Evolutionary conservation across 1,140 invertebrate genomes (phyloP), one percentile per base, ranked within the genome.

Genomic region (Drosophila parabipectinata): DNA sequence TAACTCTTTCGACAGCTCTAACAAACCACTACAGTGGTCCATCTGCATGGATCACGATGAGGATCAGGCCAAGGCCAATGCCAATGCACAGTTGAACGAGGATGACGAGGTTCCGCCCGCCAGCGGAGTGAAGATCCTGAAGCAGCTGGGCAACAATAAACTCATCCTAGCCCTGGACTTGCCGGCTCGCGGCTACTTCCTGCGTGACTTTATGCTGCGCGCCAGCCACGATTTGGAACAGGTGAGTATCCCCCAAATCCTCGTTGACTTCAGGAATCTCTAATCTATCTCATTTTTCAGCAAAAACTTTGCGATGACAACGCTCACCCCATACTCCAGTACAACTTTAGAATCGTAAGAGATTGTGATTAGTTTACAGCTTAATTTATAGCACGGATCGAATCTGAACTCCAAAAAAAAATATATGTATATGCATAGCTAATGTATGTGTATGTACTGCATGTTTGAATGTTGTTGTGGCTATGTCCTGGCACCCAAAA

Each of bases 281-380:
- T 55, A 28, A 37, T 37, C 21, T 15, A n/a, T 66, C 9, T 34
- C 41, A 9, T 9, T 77, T 77, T 84, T 4, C 73, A 91, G 90
- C 71, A 90, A 87, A 90, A 90, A 79, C 77, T 91, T 52, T 91
- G 90, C 84, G 84, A 91, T 72, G 90, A 91, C 64, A 87, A 74
- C 79, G 81, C 88, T 57, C 84, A 90, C 68, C 83, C 80, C 74
- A 82, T 91, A 90, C 84, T 91, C 72, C 90, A 91, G 90, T 91
- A 91, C 90, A 91, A 91, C 67, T 90, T 91, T 91, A 91, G 90
- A 59, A 91, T 91, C 72, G 72, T 91, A 91, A 91, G 90, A 90
- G 79, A 91, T 91, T 91, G 90, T 91, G 90, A 91, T 85, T 91
- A 91, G 85, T 77, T 83, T 79, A 64, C 71, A 75, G 74, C 75